A percentile compares a stretch with the other conserved stretches of the same genome.
Evolutionary conservation across 2,888 invertebrate species (phyloP).

Genomic region (Amphipoea lucens): DNA sequence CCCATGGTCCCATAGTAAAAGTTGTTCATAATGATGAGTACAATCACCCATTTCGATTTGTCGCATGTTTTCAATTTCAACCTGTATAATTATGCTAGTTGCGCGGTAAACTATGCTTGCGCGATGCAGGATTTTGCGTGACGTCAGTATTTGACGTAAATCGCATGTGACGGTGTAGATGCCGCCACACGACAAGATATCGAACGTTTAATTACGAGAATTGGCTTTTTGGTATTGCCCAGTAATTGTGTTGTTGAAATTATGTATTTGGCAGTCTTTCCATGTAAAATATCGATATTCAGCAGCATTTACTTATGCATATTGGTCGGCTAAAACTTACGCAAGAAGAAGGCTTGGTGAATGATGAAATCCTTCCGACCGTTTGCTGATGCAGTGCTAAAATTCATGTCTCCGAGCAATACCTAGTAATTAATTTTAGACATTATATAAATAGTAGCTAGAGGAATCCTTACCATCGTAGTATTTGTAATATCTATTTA

Average conservation of each 20-base stretch:
- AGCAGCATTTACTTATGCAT: background rate
- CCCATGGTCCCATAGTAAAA: too few relatives aligned
- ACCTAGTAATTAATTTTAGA: background rate
- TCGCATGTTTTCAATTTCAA: too few relatives aligned
- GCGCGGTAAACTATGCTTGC: background rate
- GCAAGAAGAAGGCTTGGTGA: too few relatives aligned
- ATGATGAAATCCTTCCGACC: background rate
- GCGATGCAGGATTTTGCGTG: too few relatives aligned
- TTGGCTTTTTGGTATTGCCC: background rate
- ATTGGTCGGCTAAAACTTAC: background rate
- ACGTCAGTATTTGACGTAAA: too few relatives aligned
- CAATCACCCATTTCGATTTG: too few relatives aligned
- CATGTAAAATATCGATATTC: background rate
- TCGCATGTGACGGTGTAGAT: background rate
- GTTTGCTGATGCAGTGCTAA: background rate
- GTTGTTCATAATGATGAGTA: too few relatives aligned
- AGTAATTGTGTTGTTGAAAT: background rate
- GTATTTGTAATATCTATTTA: slow-evolving; percentile 79
- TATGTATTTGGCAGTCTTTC: too few relatives aligned
- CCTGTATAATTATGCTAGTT: background rate
- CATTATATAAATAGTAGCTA: background rate
- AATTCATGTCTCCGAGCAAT: background rate
- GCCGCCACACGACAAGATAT: background rate
- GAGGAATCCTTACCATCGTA: slow-evolving; percentile 83
- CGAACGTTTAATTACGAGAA: background rate